Evolutionary conservation across 2,888 invertebrate genomes (phyloP).

Genomic region (Boloria selene): DNA sequence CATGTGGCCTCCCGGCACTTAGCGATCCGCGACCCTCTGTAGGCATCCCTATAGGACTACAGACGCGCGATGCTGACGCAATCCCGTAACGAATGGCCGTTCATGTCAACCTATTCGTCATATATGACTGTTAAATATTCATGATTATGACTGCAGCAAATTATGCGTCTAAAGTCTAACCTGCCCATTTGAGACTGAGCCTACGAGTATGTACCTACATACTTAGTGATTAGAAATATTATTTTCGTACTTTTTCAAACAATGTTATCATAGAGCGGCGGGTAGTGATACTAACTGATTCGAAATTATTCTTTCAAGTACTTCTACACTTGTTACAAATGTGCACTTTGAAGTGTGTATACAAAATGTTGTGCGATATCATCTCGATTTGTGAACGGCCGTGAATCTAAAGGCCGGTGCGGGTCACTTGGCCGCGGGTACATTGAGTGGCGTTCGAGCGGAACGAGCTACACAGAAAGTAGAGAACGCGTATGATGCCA

Average conservation of each 20-base stretch:
- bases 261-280: no score
- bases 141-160: constrained; percentile 17
- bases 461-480: constrained; percentile 53
- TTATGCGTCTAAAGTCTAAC: not conserved
- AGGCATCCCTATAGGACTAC: constrained; percentile 43
- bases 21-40: constrained; percentile 62
- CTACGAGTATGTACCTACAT: no score
- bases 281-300: not conserved
- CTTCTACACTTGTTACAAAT: constrained; percentile 49
- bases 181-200: no score
- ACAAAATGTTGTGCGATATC: constrained; percentile 56
- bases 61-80: constrained; percentile 31
- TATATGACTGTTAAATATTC: constrained; percentile 27
- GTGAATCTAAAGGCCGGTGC: constrained; percentile 63
- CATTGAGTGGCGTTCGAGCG: constrained; percentile 64
- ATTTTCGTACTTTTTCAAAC: no score
- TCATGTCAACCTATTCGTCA: constrained; percentile 37
- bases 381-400: constrained; percentile 53
- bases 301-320: not conserved
- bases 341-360: constrained; percentile 23
- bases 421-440: constrained; percentile 60
- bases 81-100: constrained; percentile 48
- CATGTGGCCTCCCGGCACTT: constrained; percentile 80
- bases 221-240: no score
- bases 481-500: constrained; percentile 62